These are phyloP conservation scores for Oscarella lobularis DNA, from an alignment of 37 sponge, comb jelly and placozoan genomes.

Conservation along the genomic window DNA sequence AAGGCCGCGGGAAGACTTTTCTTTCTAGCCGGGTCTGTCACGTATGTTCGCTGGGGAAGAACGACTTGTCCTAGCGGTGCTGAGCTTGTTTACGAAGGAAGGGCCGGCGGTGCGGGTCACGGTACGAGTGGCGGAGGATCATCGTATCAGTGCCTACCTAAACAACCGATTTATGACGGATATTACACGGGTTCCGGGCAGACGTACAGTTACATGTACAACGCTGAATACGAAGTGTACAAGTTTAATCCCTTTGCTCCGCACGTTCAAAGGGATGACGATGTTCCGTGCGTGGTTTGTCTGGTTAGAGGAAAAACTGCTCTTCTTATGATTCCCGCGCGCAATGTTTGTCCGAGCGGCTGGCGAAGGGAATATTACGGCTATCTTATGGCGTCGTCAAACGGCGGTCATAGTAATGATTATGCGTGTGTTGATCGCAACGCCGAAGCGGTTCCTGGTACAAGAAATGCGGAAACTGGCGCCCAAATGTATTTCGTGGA, in stretches of 20 bases:
- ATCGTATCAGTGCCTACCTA: slow-evolving; percentile 8
- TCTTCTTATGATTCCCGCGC: not conserved
- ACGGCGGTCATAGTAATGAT: not conserved
- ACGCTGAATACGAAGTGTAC: slow-evolving; percentile 1
- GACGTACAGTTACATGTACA: not conserved
- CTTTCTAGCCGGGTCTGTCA: too few species aligned
- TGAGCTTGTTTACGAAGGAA: slow-evolving; percentile 18
- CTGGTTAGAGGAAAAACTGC: not conserved
- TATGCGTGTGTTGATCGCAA: not conserved
- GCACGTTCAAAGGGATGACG: not conserved
- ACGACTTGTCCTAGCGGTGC: not conserved
- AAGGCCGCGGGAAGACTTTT: too few species aligned
- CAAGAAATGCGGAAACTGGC: not conserved
- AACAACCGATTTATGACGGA: slow-evolving; percentile 1
- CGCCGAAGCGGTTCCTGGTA: not conserved
- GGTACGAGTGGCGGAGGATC: not conserved
- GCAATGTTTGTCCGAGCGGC: not conserved
- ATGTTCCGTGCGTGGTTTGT: not conserved
- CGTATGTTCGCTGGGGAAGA: not conserved
- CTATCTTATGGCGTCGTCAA: not conserved
- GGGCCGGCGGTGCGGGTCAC: slow-evolving; percentile 9
- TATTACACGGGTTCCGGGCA: not conserved
- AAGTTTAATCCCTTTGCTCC: not conserved
- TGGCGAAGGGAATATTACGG: not conserved
- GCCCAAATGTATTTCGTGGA: not conserved